phyloP scores from a whole-genome alignment of 2,797 vertebrate species.

The Sebastes cheni region DNA sequence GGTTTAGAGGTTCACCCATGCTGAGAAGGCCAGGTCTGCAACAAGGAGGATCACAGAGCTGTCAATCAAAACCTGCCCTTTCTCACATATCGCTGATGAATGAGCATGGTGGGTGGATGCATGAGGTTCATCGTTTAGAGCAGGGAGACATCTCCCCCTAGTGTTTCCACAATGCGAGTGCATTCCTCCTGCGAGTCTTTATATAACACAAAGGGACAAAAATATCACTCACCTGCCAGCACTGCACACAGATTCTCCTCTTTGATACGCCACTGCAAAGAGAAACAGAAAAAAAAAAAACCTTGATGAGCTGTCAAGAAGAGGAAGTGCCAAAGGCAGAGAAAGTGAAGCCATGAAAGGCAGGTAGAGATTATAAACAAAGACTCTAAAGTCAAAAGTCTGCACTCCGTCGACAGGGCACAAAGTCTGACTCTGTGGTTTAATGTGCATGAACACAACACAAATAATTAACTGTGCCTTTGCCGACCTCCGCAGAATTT shows the following conservation, averaged over 20 bases:
- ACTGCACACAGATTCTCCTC: constrained; percentile 92
- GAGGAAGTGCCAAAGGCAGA: constrained; percentile 48
- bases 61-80: constrained; percentile 52
- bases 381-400: constrained; percentile 35
- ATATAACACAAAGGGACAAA: constrained; percentile 54
- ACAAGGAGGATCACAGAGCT: constrained; percentile 49
- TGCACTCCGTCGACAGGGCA: constrained; percentile 8
- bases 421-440: constrained; percentile 34
- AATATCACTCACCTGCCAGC: constrained; percentile 89
- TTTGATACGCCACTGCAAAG: constrained; percentile 94
- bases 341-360: constrained; percentile 34
- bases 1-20: constrained; percentile 89
- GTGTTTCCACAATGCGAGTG: constrained; percentile 65
- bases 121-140: neutral
- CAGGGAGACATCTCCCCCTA: constrained; percentile 85
- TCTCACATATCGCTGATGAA: constrained; percentile 2
- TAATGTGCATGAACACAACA: constrained; percentile 39
- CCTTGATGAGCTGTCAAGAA: constrained; percentile 63
- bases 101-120: neutral
- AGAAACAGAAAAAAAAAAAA: constrained; percentile 39
- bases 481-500: neutral
- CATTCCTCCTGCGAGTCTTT: constrained; percentile 8
- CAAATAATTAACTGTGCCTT: constrained; percentile 44
- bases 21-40: constrained; percentile 92
- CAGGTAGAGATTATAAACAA: constrained; percentile 13